Conservation (phyloP, 2,888 invertebrate species). For the Noctua fimbriata region DNA sequence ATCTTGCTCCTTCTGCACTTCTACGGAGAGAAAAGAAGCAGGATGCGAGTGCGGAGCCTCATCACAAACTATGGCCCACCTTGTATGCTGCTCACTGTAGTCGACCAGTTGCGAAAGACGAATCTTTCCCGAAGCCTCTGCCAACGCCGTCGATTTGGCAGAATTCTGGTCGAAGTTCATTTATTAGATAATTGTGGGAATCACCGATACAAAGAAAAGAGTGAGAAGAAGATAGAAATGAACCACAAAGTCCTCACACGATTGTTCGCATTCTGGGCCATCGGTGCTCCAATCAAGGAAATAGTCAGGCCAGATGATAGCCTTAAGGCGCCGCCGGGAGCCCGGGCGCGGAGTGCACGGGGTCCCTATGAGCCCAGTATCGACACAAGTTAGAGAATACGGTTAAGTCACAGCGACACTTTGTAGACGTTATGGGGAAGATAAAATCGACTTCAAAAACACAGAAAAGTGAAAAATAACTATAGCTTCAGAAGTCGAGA, state of each 20-base stretch:
- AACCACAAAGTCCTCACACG: slow-evolving; percentile 3
- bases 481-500: too few relatives aligned
- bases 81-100: neutral
- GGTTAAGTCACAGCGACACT: neutral
- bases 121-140: neutral
- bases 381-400: neutral
- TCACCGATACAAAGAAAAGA: neutral
- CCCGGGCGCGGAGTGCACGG: neutral
- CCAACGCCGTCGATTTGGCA: neutral
- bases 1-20: neutral
- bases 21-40: neutral
- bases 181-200: neutral
- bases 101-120: too few relatives aligned
- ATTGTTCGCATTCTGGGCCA: neutral
- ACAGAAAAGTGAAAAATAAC: too few relatives aligned
- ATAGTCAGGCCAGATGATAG: neutral
- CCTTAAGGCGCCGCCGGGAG: neutral
- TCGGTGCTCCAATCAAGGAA: neutral
- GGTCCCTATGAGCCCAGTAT: neutral
- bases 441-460: neutral
- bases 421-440: neutral
- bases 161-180: neutral
- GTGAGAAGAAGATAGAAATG: neutral
- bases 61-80: neutral
- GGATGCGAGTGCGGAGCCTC: neutral